Evolutionary conservation across 2,888 invertebrate species (phyloP), one percentile per base, ranked within the genome.

Genomic region (Copidosoma aretas): DNA sequence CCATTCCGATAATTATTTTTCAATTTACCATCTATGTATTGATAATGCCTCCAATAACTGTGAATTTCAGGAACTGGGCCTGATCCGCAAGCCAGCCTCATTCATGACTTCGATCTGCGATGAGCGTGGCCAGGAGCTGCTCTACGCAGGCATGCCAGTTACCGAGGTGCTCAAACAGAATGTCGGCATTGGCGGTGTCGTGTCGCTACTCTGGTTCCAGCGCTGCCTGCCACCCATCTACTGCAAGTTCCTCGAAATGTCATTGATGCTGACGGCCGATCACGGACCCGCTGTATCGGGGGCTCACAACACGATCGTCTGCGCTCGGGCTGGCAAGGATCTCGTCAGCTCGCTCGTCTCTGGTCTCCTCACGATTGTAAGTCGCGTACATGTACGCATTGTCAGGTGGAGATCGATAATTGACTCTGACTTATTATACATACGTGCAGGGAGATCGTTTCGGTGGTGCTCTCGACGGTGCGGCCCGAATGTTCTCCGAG

Each of bases 91-190:
- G 82, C 99, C 99, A 52, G 98, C 99, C 0, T 97, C 97, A 1
- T 99, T 99, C 85, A 98, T 99, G 93, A 98, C 98, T 22, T 96
- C 96, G 19, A 99, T 99, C 79, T 98, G 98, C 82, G 99, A 99
- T 85, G 99, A 99, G 86, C 89, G 99, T 74, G 99, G 99, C 14
- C 97, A 98, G 81, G 98, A 98, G 85, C 86, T 98, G 70, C 87
- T 95, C 66, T 99, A 99, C 86, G 98, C 98, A 74, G 99, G 99
- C 49, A 95, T 97, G 84, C 93, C 93, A 41, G 93, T 93, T 77
- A 91, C 91, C 65, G 91, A 91, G 76, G 94, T 98, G 57, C 87
- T 99, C 73, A 96, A 96, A 84, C 91, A 95, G 79, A 95, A 97
- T 80, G 90, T 99, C 73, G 99, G 99, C 22, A 94, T 99, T 71